Evolutionary conservation across 1,140 invertebrate genomes (phyloP).

Genomic region (Trichonephila clavata): DNA sequence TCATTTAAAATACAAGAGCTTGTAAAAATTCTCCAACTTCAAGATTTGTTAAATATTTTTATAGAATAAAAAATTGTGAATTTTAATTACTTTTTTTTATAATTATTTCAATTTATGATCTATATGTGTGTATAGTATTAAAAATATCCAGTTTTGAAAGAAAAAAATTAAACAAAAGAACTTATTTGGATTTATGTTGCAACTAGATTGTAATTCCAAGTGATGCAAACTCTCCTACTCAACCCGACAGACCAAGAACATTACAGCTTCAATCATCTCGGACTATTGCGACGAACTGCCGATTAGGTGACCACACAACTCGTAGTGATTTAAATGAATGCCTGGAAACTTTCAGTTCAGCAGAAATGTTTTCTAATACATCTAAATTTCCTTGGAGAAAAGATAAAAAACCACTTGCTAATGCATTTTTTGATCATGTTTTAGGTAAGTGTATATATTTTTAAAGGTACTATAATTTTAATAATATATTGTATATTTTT

Average conservation of each 20-base stretch:
- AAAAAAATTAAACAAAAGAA: not conserved
- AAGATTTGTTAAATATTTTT: too few relatives aligned
- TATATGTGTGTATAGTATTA: too few relatives aligned
- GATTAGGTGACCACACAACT: slow-evolving; percentile 85
- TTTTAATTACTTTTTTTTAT: too few relatives aligned
- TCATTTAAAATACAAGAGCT: too few relatives aligned
- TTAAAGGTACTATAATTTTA: not conserved
- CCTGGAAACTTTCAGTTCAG: slow-evolving; percentile 87
- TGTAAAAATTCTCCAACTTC: too few relatives aligned
- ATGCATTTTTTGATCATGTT: slow-evolving; percentile 89
- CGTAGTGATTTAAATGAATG: slow-evolving; percentile 87
- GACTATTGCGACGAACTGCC: slow-evolving; percentile 89
- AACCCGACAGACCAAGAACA: slow-evolving; percentile 90
- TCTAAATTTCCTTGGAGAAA: slow-evolving; percentile 86
- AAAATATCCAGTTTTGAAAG: too few relatives aligned
- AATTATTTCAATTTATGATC: too few relatives aligned
- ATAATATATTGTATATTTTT: not conserved
- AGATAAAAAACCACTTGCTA: slow-evolving; percentile 87
- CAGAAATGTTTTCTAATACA: slow-evolving; percentile 86
- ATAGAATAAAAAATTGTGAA: too few relatives aligned
- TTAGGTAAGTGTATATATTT: slow-evolving; percentile 82
- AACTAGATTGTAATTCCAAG: slow-evolving; percentile 81
- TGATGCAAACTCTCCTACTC: slow-evolving; percentile 86
- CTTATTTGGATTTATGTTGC: not conserved
- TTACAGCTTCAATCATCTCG: slow-evolving; percentile 91